Evolutionary conservation across 2,888 invertebrate species (phyloP).

Genomic region (Nowickia ferox): DNA sequence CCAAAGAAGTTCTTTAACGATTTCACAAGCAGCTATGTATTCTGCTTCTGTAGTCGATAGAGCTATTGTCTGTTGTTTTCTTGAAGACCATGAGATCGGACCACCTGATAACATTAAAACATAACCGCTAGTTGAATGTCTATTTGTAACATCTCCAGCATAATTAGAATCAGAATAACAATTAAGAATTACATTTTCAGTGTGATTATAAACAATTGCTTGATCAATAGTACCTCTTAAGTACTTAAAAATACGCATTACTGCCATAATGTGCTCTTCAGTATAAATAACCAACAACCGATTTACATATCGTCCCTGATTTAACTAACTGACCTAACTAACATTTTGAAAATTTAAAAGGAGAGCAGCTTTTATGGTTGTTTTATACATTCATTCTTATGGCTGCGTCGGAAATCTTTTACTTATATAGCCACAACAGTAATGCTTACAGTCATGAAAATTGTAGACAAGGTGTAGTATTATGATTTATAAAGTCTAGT

Average conservation of each 20-base stretch:
- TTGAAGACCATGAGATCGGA: slow-evolving; percentile 16
- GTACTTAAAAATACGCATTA: slow-evolving; percentile 23
- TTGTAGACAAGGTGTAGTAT: too few relatives aligned
- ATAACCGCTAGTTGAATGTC: slow-evolving; percentile 42
- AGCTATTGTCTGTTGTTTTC: slow-evolving; percentile 33
- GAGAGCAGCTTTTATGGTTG: too few relatives aligned
- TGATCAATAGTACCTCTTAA: slow-evolving; percentile 12
- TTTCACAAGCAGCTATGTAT: slow-evolving; percentile 34
- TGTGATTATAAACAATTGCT: slow-evolving; percentile 15
- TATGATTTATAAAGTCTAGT: too few relatives aligned
- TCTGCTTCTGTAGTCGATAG: slow-evolving; percentile 37
- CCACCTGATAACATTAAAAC: slow-evolving; percentile 40
- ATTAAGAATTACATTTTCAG: background rate
- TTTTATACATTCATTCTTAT: too few relatives aligned
- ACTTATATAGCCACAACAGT: too few relatives aligned
- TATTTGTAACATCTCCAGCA: slow-evolving; percentile 37
- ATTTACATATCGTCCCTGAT: too few relatives aligned
- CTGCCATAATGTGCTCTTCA: slow-evolving; percentile 9
- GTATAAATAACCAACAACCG: slow-evolving; percentile 28
- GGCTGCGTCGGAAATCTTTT: too few relatives aligned
- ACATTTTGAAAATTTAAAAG: too few relatives aligned
- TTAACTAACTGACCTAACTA: too few relatives aligned
- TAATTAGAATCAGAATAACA: slow-evolving; percentile 37
- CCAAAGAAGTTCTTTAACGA: slow-evolving; percentile 37
- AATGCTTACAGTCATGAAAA: too few relatives aligned